phyloP scores from a whole-genome alignment of 2,113 vertebrate genomes.

The Dendrocopos noguchii region DNA sequence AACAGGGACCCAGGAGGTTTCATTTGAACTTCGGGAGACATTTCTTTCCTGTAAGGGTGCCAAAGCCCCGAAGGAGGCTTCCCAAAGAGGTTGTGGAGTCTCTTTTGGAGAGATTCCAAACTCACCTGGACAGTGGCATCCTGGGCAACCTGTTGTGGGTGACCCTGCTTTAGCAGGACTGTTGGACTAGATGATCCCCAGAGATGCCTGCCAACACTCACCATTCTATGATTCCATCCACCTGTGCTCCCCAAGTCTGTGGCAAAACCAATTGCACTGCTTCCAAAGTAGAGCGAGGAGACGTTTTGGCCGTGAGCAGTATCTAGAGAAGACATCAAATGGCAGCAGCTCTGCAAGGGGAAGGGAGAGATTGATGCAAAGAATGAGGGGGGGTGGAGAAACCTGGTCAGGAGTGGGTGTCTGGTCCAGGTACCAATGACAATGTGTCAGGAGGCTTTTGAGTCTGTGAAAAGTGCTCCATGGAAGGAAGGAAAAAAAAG shows the following conservation, averaged over 20 bases:
- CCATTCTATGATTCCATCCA: too few species aligned
- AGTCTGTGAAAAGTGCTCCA: not conserved
- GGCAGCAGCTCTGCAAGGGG: not conserved
- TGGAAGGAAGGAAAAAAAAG: not conserved
- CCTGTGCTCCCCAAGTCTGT: fast-evolving
- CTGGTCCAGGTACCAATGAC: slow-evolving; percentile 15
- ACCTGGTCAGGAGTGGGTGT: slow-evolving; percentile 10
- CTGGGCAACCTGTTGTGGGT: too few species aligned
- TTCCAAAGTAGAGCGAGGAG: not conserved
- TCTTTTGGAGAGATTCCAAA: too few species aligned
- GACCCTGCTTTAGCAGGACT: too few species aligned
- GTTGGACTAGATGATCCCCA: too few species aligned
- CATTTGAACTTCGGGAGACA: too few species aligned
- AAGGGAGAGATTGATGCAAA: slow-evolving; percentile 2
- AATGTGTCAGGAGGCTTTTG: not conserved
- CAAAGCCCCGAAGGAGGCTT: too few species aligned
- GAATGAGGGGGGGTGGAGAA: not conserved
- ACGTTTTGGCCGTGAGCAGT: not conserved
- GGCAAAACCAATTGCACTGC: fast-evolving
- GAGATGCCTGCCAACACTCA: too few species aligned
- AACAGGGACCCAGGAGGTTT: too few species aligned
- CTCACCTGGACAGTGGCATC: too few species aligned
- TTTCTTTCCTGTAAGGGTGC: too few species aligned
- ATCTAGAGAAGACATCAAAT: not conserved
- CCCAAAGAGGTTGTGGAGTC: too few species aligned